Conservation (phyloP, 2,888 invertebrate genomes). For the Netelia inedita region DNA sequence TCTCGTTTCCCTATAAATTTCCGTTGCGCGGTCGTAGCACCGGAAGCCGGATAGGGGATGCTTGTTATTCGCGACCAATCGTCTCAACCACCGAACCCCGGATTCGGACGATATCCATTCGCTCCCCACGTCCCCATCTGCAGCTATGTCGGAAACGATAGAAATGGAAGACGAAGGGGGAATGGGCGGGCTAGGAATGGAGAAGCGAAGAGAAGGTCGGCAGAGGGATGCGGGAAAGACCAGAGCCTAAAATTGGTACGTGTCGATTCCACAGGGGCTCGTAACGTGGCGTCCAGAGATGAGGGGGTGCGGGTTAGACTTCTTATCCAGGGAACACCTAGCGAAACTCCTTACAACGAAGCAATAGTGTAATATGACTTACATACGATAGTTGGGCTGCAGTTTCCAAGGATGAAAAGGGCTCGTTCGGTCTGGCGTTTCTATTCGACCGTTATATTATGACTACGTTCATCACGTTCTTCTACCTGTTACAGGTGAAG, state of each 20-base stretch:
- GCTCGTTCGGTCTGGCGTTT: too few relatives aligned
- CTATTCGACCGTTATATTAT: too few relatives aligned
- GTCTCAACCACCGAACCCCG: constrained; percentile 26
- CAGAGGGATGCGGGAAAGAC: constrained; percentile 8
- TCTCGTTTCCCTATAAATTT: constrained; percentile 74
- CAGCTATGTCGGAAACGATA: constrained; percentile 1
- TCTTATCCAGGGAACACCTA: too few relatives aligned
- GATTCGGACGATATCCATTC: constrained; percentile 28
- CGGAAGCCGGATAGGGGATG: constrained; percentile 72
- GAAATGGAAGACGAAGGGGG: background rate
- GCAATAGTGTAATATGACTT: too few relatives aligned
- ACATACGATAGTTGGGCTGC: too few relatives aligned
- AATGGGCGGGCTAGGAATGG: background rate
- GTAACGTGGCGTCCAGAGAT: constrained; percentile 27
- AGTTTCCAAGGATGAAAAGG: too few relatives aligned
- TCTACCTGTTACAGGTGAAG: too few relatives aligned
- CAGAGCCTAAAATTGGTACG: constrained; percentile 62
- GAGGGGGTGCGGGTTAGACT: too few relatives aligned
- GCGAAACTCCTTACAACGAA: too few relatives aligned
- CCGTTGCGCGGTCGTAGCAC: constrained; percentile 63
- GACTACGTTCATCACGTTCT: too few relatives aligned
- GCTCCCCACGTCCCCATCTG: constrained; percentile 23
- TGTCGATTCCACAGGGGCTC: constrained; percentile 60
- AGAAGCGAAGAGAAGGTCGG: background rate
- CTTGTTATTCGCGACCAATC: constrained; percentile 74